Evolutionary conservation across 1,140 invertebrate genomes (phyloP).

Genomic region (Bombyx mandarina): DNA sequence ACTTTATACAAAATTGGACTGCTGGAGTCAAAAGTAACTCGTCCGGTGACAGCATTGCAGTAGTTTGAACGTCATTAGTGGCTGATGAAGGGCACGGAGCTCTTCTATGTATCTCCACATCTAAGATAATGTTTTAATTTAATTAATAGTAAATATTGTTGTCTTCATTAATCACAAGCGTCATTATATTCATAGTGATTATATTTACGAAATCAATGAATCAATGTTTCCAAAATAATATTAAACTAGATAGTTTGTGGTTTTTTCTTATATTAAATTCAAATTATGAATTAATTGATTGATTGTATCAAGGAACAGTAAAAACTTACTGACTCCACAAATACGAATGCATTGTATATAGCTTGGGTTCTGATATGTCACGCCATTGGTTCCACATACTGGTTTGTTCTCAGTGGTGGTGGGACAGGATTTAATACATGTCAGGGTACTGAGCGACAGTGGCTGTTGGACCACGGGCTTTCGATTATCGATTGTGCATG

Average conservation of each 20-base stretch:
- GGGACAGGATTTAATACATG: constrained; percentile 62
- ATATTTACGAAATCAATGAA: too few relatives aligned
- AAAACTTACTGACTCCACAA: constrained; percentile 42
- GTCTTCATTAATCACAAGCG: not conserved
- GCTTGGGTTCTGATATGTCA: constrained; percentile 75
- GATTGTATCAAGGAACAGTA: not conserved
- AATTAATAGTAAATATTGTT: not conserved
- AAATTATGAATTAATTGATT: too few relatives aligned
- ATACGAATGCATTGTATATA: constrained; percentile 71
- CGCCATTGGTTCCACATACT: constrained; percentile 77
- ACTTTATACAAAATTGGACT: not conserved
- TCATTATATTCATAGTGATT: too few relatives aligned
- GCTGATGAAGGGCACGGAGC: too few relatives aligned
- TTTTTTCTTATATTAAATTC: too few relatives aligned
- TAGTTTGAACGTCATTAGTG: not conserved
- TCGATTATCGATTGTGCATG: not conserved
- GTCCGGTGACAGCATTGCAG: not conserved
- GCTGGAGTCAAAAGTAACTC: not conserved
- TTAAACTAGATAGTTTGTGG: too few relatives aligned
- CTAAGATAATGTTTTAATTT: too few relatives aligned
- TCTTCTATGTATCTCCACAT: too few relatives aligned
- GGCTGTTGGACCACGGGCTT: not conserved
- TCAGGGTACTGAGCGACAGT: not conserved
- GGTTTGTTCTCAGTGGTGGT: constrained; percentile 77
- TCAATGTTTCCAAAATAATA: too few relatives aligned